Conservation (phyloP, 2,113 vertebrate genomes). For the Aspidoscelis tigris region DNA sequence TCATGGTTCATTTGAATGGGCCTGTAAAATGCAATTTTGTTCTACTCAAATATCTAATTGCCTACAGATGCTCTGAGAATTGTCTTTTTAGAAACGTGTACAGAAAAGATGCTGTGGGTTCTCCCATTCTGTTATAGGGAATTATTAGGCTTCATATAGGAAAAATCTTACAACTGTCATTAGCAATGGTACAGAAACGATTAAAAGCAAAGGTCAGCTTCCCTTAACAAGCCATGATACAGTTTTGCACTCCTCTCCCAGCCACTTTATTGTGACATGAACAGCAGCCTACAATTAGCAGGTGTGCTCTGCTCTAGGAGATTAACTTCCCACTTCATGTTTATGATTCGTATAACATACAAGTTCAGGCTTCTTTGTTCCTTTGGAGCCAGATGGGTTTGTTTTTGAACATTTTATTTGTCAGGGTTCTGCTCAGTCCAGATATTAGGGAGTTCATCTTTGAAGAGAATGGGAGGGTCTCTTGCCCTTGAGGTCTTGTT, state of each 20-base stretch:
- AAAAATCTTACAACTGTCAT: background rate
- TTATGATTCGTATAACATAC: background rate
- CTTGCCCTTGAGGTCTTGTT: background rate
- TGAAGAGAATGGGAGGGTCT: background rate
- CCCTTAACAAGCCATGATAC: background rate
- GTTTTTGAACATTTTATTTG: background rate
- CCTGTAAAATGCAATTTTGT: constrained; percentile 15
- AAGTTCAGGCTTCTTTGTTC: background rate
- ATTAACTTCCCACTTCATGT: background rate
- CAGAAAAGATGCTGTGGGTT: constrained; percentile 9
- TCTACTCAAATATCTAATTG: constrained; percentile 16
- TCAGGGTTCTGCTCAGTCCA: too few relatives aligned
- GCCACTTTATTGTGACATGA: background rate
- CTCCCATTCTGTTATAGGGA: constrained; percentile 18
- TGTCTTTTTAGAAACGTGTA: constrained; percentile 11
- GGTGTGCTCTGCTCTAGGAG: background rate
- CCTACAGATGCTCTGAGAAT: constrained; percentile 14
- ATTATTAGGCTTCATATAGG: constrained; percentile 10
- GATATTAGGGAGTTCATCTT: too few relatives aligned
- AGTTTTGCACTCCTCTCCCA: background rate
- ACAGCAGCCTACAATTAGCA: background rate
- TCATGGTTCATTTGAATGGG: background rate
- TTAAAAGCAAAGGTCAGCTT: constrained; percentile 16
- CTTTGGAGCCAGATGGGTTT: background rate
- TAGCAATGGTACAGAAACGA: background rate